Evolutionary conservation across 2,113 vertebrate genomes (phyloP).

Genomic region (zebrafish (Danio rerio)): DNA sequence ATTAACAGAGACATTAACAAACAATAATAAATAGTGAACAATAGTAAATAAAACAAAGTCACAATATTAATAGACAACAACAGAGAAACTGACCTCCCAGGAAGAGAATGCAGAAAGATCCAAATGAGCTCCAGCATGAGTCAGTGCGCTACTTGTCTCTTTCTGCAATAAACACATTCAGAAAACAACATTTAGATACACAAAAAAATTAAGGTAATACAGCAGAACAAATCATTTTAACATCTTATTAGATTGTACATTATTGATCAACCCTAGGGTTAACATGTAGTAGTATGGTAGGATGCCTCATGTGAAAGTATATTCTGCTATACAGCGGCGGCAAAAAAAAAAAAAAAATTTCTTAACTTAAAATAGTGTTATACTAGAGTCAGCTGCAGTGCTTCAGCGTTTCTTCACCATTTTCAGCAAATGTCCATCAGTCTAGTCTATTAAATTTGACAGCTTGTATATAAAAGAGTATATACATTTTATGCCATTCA

Average conservation of each 20-base stretch:
- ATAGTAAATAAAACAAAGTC: background rate
- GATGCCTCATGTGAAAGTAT: background rate
- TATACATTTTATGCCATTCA: too few species aligned
- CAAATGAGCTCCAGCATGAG: slow-evolving; percentile 94
- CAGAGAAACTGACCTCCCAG: slow-evolving; percentile 86
- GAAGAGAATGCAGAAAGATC: slow-evolving; percentile 98
- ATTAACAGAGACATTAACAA: too few species aligned
- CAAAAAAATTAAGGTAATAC: background rate
- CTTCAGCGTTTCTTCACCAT: too few species aligned
- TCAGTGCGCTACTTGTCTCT: slow-evolving; percentile 97
- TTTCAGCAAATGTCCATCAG: too few species aligned
- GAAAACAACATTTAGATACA: background rate
- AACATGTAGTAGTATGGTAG: background rate
- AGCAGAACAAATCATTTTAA: background rate
- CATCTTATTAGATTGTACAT: too few species aligned
- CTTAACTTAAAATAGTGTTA: too few species aligned
- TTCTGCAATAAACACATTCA: slow-evolving; percentile 77
- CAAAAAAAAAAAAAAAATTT: too few species aligned
- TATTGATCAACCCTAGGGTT: background rate
- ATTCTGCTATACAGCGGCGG: background rate
- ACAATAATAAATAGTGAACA: too few species aligned
- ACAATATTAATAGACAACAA: background rate
- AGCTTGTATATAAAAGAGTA: too few species aligned
- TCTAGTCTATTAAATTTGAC: too few species aligned
- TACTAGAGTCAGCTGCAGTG: too few species aligned